Evolutionary conservation across 1,140 invertebrate genomes (phyloP), one percentile per base, ranked within the genome.

Genomic region (Manduca sexta): DNA sequence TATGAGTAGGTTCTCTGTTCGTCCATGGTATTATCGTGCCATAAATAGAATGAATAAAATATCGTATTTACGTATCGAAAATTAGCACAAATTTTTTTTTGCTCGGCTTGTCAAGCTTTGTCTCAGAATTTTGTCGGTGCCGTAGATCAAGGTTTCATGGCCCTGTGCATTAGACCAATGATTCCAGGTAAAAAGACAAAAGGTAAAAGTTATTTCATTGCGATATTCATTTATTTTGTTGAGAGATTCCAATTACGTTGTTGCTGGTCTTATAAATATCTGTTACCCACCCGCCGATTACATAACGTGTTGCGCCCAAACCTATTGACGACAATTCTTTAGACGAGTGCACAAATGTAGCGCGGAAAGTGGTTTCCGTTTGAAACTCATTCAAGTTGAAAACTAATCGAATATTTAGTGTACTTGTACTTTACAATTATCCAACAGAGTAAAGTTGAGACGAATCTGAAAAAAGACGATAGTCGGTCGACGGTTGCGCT

Each of bases 401-500:
- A 42, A 30, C 21, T 29, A 43, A 29, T 12, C 6, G 11, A 21
- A 15, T 43, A 30, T 43, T 43, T 31, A 21, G 12, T 10, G 12
- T 43, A 31, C 26, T 43, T 38, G 18, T 42, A 18, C 39, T 37
- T 26, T 17, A 39, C 49, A 55, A 45, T 73, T 65, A 74, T 64
- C 73, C 73, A 73, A 74, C 54, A 39, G 33, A 46, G 48, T 30
- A 50, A 37, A 40, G 31, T 43, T 33, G 49, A 53, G 49, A 53
- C 51, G 65, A 47, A 67, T 52, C 58, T 39, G 60, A 44, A 69
- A 73, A 69, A 52, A 52, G 45, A 52, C 49, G 35, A 52, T 1
- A 38, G 65, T 60, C 30, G 34, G 41, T 14, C 21, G 18, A 34
- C 14, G 29, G 48, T 45, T 55, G 55, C 61, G 57, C 48, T 37